Evolutionary conservation across 2,888 invertebrate species (phyloP), one percentile per base, ranked within the genome.

Genomic region (Helobdella robusta): DNA sequence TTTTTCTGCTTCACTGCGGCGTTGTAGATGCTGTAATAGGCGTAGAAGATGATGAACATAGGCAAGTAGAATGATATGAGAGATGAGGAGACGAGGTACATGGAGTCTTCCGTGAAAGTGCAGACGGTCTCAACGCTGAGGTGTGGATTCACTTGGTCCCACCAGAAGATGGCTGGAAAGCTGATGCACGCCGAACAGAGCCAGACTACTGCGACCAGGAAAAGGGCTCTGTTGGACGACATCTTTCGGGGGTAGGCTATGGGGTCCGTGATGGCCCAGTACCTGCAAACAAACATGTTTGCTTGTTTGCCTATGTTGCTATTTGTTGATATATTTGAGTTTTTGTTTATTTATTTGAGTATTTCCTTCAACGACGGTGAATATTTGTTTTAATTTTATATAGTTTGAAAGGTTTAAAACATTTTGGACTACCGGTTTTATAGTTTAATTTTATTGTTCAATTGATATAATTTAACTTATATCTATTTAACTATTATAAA

Each of bases 211-310:
- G 89, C 89, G 69, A 98, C 95, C 8, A 95, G 84, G 32, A 89
- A 84, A 2, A 87, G 87, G 0, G 94, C 92, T 66, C 90, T 84
- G 67, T 86, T 85, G 50, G 89, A 86, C 32, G 91, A 92, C 91
- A 98, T 95, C 70, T 88, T 84, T 89, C 89, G 1, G 95, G 93
- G 81, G 50, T 69, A 69, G 59, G 91, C 90, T 72, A 98, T 93
- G 0, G 98, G 97, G 81, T 97, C 94, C 18, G 93, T 94, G 69
- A 97, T 97, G 56, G 97, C 97, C 94, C 95, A 94, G 80, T 97
- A 98, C 23, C 94, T 50, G 8, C 11, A 20, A 50, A 50, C 18
- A 11, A 20, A 50, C 6, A 50, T 6, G 6, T 11, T 15, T 11
- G 44, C n/a, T 11, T 40, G 44, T 40, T 11, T 15, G n/a, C n/a